phyloP scores from a whole-genome alignment of 2,113 vertebrate species.

The Embiotoca jacksoni region DNA sequence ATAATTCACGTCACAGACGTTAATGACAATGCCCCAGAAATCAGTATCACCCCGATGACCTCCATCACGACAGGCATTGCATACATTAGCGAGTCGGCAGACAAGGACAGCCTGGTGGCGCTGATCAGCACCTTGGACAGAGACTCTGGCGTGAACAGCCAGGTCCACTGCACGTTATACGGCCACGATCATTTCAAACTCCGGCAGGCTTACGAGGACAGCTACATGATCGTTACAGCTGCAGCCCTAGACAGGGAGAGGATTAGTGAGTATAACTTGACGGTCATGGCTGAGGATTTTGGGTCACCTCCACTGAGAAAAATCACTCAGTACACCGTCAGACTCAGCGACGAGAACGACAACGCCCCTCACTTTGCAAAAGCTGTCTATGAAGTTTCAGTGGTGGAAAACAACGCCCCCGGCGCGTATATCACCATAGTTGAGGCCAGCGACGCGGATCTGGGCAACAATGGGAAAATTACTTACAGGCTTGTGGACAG shows the following conservation, averaged over 20 bases:
- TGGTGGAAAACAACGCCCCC: conserved; percentile 91
- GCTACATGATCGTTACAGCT: conserved; percentile 93
- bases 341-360: conserved; percentile 93
- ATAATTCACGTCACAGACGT: conserved; percentile 92
- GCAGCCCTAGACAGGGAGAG: conserved; percentile 89
- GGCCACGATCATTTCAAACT: conserved; percentile 93
- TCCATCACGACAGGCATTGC: conserved; percentile 81
- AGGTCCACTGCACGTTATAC: conserved; percentile 92
- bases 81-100: conserved; percentile 87
- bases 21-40: conserved; percentile 93
- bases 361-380: conserved; percentile 90
- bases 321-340: conserved; percentile 87
- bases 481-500: conserved; percentile 90
- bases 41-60: conserved; percentile 92
- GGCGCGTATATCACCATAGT: conserved; percentile 91
- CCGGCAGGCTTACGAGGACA: conserved; percentile 92
- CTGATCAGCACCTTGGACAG: conserved; percentile 94
- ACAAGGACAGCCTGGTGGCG: conserved; percentile 93
- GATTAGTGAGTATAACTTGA: conserved; percentile 93
- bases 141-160: conserved; percentile 91
- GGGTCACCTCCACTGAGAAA: conserved; percentile 90
- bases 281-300: conserved; percentile 93
- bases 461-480: conserved; percentile 91
- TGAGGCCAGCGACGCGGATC: conserved; percentile 87
- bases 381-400: conserved; percentile 88